Percentiles rank a stretch among this genome's conserved stretches.
These are phyloP conservation scores for Drosophila nr. perissopoda DNA, from an alignment of 2,888 invertebrate genomes.

Conservation along the genomic window DNA sequence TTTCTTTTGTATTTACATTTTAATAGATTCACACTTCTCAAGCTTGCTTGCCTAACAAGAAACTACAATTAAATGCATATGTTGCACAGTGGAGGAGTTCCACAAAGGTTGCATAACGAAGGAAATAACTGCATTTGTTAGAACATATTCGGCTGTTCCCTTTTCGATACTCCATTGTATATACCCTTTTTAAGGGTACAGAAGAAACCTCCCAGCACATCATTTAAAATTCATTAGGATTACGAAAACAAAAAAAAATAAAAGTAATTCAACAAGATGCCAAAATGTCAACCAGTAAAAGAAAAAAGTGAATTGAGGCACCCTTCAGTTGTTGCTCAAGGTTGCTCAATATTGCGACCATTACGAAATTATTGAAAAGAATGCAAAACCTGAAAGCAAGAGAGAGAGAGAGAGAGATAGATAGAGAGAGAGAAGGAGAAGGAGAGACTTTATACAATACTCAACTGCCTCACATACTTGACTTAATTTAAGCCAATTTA, in stretches of 20 bases:
- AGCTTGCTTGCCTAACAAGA: slow-evolving; percentile 24
- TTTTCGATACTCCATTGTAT: slow-evolving; percentile 24
- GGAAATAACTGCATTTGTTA: neutral
- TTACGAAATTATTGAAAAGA: slow-evolving; percentile 56
- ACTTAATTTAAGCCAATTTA: slow-evolving; percentile 85
- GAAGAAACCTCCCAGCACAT: slow-evolving; percentile 40
- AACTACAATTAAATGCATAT: slow-evolving; percentile 10
- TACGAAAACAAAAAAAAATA: slow-evolving; percentile 78
- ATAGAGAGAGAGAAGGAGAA: slow-evolving; percentile 7
- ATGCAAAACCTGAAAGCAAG: neutral
- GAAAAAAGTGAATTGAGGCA: slow-evolving; percentile 26
- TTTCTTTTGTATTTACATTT: slow-evolving; percentile 64
- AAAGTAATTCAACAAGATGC: slow-evolving; percentile 53
- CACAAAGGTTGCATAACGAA: neutral
- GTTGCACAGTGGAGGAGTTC: slow-evolving; percentile 1
- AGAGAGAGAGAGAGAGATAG: slow-evolving; percentile 3
- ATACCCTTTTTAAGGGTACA: slow-evolving; percentile 38
- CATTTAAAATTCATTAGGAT: slow-evolving; percentile 85
- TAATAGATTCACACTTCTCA: slow-evolving; percentile 71
- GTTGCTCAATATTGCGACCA: slow-evolving; percentile 65
- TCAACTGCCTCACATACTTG: slow-evolving; percentile 79
- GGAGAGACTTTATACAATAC: slow-evolving; percentile 11
- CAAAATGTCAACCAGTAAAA: slow-evolving; percentile 62
- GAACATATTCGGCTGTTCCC: neutral
- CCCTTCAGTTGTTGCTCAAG: slow-evolving; percentile 46